Conservation (phyloP, 1,140 invertebrate species). For the Diorhabda sublineata region DNA sequence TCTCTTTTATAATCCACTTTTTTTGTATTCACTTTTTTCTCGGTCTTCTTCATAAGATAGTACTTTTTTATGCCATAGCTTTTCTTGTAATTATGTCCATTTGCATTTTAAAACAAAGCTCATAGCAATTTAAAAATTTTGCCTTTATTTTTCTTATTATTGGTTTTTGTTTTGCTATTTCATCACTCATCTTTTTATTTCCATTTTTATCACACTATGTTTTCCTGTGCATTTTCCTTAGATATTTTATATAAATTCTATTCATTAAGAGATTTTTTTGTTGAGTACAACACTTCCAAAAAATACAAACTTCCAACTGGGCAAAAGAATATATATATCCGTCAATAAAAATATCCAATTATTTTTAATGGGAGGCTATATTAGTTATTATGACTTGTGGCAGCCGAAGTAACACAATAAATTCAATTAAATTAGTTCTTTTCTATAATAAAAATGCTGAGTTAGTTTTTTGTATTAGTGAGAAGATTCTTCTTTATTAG, state of each 20-base stretch:
- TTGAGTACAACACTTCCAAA: neutral
- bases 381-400: slow-evolving; percentile 2
- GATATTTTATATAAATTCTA: neutral
- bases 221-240: neutral
- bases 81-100: no score
- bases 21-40: no score
- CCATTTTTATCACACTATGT: no score
- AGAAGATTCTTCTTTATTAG: neutral
- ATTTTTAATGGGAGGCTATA: neutral
- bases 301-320: neutral
- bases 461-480: neutral
- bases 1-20: no score
- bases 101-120: no score
- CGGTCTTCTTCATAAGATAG: no score
- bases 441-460: neutral
- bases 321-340: neutral
- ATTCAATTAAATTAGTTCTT: slow-evolving; percentile 3
- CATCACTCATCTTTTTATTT: no score
- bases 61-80: no score
- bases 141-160: no score
- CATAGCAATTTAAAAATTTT: no score
- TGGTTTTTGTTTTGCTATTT: no score
- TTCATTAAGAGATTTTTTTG: neutral
- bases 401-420: neutral
- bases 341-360: neutral